Conservation (phyloP, 2,113 vertebrate species). For the Chamaetylas fuelleborni region DNA sequence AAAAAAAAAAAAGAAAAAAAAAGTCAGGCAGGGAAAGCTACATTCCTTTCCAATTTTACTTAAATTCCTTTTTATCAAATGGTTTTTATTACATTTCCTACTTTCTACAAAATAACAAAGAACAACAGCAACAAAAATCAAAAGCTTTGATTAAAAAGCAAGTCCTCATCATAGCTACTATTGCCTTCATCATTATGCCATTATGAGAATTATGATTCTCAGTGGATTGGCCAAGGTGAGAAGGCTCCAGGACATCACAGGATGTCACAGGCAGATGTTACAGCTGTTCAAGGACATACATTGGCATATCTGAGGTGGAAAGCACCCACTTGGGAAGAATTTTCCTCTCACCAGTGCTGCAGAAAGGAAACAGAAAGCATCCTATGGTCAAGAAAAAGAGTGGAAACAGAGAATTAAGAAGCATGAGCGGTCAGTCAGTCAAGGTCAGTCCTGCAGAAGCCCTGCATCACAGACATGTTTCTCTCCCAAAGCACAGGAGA, state of each 20-base stretch:
- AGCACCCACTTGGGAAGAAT: neutral
- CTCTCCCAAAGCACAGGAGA: neutral
- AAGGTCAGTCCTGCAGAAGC: neutral
- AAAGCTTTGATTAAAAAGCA: neutral
- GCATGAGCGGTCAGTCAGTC: neutral
- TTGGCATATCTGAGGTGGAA: neutral
- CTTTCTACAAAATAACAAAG: neutral
- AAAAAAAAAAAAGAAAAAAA: no score
- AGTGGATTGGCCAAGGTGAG: neutral
- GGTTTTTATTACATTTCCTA: neutral
- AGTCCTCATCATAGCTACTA: neutral
- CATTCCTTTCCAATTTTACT: neutral
- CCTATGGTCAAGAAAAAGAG: neutral
- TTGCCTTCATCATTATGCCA: neutral
- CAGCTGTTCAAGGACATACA: neutral
- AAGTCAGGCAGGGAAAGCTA: neutral
- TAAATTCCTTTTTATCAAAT: neutral
- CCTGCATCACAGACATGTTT: accelerated
- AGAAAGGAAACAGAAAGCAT: neutral
- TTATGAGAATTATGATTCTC: neutral
- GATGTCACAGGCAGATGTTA: neutral
- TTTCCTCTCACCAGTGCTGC: neutral
- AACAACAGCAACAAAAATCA: neutral
- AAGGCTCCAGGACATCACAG: neutral
- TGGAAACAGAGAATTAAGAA: neutral